Evolutionary conservation across 1,140 invertebrate species (phyloP).

Genomic region (Bemisia tabaci): DNA sequence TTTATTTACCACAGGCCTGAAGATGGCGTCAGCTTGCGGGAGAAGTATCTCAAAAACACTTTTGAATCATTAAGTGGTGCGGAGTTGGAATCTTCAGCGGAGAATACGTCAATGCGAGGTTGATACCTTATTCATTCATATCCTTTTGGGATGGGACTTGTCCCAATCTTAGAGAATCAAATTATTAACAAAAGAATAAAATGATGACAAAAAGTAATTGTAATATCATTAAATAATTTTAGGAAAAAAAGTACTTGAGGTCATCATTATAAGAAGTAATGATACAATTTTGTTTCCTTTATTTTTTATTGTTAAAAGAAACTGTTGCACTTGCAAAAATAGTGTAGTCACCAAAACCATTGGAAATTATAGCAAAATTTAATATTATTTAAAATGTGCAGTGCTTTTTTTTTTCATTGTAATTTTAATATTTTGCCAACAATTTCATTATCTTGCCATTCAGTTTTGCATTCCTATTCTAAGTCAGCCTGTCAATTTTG

Average conservation of each 20-base stretch:
- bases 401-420: too few relatives aligned
- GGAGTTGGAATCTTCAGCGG: slow-evolving; percentile 31
- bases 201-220: slow-evolving; percentile 16
- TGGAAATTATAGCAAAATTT: too few relatives aligned
- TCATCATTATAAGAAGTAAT: neutral
- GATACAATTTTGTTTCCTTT: neutral
- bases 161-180: too few relatives aligned
- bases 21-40: slow-evolving; percentile 38
- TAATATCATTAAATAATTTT: slow-evolving; percentile 3
- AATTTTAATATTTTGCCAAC: too few relatives aligned
- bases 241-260: slow-evolving; percentile 1
- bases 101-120: slow-evolving; percentile 5
- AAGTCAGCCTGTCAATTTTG: too few relatives aligned
- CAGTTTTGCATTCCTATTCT: too few relatives aligned
- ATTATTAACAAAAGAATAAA: too few relatives aligned
- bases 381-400: too few relatives aligned
- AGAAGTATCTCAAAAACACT: slow-evolving; percentile 60
- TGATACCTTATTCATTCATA: neutral
- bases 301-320: neutral
- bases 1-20: neutral
- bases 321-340: too few relatives aligned
- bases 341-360: too few relatives aligned
- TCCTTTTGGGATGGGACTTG: too few relatives aligned
- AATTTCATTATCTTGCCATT: too few relatives aligned
- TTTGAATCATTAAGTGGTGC: slow-evolving; percentile 59